A percentile compares a stretch with the other conserved stretches of the same genome.
Conservation (phyloP, 2,888 invertebrate genomes). For the Cantharis lateralis region DNA sequence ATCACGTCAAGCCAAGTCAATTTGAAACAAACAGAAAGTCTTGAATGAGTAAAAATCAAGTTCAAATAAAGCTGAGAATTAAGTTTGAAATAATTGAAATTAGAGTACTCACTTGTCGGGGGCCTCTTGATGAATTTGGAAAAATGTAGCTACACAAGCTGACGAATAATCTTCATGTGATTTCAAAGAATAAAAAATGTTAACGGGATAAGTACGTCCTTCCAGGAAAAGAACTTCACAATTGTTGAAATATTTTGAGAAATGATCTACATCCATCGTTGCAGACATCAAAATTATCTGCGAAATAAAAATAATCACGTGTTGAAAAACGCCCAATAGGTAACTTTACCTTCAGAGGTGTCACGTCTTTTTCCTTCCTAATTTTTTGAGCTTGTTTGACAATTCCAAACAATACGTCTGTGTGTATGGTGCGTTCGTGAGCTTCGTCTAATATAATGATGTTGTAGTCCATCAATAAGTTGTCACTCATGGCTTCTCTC, state of each 20-base stretch:
- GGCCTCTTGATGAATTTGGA: conserved; percentile 83
- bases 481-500: conserved; percentile 85
- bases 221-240: conserved; percentile 88
- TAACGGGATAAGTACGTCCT: conserved; percentile 84
- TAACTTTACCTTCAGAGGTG: conserved; percentile 67
- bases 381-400: conserved; percentile 84
- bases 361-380: conserved; percentile 63
- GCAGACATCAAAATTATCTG: conserved; percentile 91
- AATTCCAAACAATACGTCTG: conserved; percentile 92
- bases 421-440: conserved; percentile 92
- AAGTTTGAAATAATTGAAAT: background rate
- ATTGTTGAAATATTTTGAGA: conserved; percentile 85
- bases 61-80: background rate
- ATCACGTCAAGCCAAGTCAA: background rate
- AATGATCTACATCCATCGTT: conserved; percentile 95
- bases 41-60: background rate
- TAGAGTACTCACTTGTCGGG: conserved; percentile 74
- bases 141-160: conserved; percentile 82
- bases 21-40: background rate
- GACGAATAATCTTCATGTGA: conserved; percentile 83
- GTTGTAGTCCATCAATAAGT: conserved; percentile 75
- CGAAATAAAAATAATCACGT: conserved; percentile 35
- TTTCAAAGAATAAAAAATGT: conserved; percentile 72
- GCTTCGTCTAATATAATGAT: conserved; percentile 91
- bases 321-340: background rate